Conservation (phyloP, 2,797 vertebrate species). For the Acridotheres tristis region DNA sequence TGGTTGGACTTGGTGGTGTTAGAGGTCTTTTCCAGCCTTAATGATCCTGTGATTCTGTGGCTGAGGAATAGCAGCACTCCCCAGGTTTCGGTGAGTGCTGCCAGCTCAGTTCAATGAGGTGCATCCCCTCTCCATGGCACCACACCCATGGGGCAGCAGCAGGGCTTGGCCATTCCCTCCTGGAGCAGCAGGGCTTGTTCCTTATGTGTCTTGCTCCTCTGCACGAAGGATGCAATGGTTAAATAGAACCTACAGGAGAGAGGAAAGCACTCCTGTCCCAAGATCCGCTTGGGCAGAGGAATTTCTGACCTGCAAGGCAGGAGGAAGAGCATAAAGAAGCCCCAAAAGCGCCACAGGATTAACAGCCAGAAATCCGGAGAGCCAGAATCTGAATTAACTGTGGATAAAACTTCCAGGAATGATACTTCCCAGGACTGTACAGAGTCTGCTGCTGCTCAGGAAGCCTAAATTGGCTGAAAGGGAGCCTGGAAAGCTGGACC, state of each 20-base stretch:
- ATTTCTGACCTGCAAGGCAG: neutral
- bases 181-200: neutral
- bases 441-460: neutral
- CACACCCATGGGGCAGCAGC: neutral
- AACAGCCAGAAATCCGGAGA: neutral
- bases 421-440: neutral
- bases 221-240: neutral
- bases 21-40: neutral
- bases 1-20: neutral
- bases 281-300: rapidly evolving
- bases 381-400: neutral
- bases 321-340: neutral
- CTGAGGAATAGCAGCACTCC: neutral
- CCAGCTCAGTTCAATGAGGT: neutral
- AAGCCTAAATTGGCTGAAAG: conserved; percentile 13
- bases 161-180: neutral
- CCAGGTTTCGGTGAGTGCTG: neutral
- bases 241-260: neutral
- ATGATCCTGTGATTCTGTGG: neutral
- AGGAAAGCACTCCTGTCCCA: neutral
- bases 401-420: neutral
- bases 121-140: neutral
- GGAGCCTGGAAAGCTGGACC: conserved; percentile 3
- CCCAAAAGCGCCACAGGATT: neutral
- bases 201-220: neutral